Base-by-base conservation (phyloP, 2,888 invertebrate species). In the Myopa tessellatipennis region DNA sequence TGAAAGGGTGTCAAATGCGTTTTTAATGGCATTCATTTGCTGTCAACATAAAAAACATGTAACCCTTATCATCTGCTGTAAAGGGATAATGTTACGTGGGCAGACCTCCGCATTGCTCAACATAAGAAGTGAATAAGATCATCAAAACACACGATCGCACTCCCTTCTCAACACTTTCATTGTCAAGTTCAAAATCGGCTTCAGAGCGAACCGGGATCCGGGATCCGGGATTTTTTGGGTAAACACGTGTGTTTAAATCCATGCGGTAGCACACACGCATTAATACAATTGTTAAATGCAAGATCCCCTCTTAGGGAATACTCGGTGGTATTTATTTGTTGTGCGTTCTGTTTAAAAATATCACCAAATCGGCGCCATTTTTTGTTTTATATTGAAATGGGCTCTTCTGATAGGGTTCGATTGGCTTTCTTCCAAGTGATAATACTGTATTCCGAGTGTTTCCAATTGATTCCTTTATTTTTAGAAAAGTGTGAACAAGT, bases 381-480 rank as follows among this genome's bases (percentile, higher is more conserved):
- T 69, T 10, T 74, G 78, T 79, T 77, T 26, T 65, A 74, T 77
- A 34, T 18, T 45, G 55, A n/a, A 55, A 45, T 61, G 34, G 16
- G 7, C 8, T 40, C 55, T 16, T 55, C 58, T 68, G 75, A n/a
- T 40, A 68, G 80, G 74, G 79, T 55, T 55, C 14, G 78, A 83
- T 79, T 68, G 79, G 26, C 26, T 26, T 26, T 26, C 2, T 26
- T 79, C 79, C 80, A 82, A 81, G 81, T 78, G 80, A 83, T 10
- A 45, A 45, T 45, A 45, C 10, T 45, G 2, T 45, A 10, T 45
- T 45, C 83, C 84, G 83, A 81, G 38, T 78, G 78, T 68, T 26
- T 55, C n/a, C n/a, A 55, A 55, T 55, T 16, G 40, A 16, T 26
- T 40, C 26, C 12, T 18, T 63, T 77, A 73, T 72, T 77, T 73